A percentile compares a stretch with the other conserved stretches of the same genome.
Conservation (phyloP, 2,113 vertebrate species). For the Leucopsar rothschildi region DNA sequence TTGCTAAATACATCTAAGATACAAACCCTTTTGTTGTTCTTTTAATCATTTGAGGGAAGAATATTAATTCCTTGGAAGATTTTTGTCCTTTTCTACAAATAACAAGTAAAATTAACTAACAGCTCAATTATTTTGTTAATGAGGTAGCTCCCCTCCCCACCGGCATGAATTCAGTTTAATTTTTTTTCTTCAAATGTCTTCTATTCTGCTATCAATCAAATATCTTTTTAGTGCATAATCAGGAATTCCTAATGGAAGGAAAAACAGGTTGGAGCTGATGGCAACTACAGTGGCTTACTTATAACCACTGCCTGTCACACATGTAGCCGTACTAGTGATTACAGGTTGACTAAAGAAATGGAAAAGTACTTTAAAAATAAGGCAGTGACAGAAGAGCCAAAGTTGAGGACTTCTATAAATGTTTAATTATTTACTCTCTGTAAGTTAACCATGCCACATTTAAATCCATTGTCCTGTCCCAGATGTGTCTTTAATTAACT, state of each 20-base stretch:
- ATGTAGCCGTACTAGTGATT: neutral
- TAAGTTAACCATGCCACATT: neutral
- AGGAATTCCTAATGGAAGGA: constrained; percentile 28
- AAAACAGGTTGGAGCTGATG: constrained; percentile 27
- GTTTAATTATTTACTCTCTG: neutral
- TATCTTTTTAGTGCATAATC: constrained; percentile 43
- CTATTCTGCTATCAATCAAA: constrained; percentile 66
- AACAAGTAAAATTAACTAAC: constrained; percentile 74
- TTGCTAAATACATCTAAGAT: constrained; percentile 65
- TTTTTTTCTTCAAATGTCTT: constrained; percentile 39
- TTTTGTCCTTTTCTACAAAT: constrained; percentile 60
- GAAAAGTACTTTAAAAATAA: constrained; percentile 22
- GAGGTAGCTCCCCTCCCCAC: constrained; percentile 46
- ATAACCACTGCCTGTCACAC: constrained; percentile 15
- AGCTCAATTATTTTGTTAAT: constrained; percentile 76
- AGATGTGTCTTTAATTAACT: neutral
- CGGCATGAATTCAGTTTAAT: constrained; percentile 48
- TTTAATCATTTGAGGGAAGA: constrained; percentile 69
- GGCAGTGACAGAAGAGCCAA: neutral
- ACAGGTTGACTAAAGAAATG: neutral
- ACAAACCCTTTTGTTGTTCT: constrained; percentile 67
- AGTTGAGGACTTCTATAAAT: neutral
- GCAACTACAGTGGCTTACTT: neutral
- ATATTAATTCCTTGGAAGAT: constrained; percentile 54
- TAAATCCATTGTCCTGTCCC: neutral